A percentile compares a stretch with the other conserved stretches of the same genome.
Evolutionary conservation across 2,888 invertebrate species (phyloP).

Genomic region (Ceratothoa steindachneri): DNA sequence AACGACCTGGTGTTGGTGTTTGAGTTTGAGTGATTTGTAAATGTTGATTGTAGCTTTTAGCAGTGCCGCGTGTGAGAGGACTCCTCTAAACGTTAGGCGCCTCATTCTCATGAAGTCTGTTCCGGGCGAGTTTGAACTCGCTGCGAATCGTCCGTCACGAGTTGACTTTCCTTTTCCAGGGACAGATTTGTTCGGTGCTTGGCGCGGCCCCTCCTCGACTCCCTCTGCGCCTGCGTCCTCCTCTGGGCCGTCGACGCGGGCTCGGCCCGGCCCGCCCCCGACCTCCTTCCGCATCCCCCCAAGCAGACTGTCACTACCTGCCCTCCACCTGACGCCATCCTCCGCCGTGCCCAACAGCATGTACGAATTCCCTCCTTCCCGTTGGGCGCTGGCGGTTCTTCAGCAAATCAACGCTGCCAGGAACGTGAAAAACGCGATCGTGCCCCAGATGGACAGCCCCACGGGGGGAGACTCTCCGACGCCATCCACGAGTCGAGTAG

Average conservation of each 20-base stretch:
- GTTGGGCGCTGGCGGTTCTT: neutral
- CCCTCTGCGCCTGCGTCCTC: neutral
- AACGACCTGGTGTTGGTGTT: too few species aligned
- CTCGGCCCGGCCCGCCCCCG: neutral
- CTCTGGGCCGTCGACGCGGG: neutral
- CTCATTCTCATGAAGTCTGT: too few species aligned
- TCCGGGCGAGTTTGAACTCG: too few species aligned
- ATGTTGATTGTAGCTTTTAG: too few species aligned
- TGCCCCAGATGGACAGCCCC: neutral
- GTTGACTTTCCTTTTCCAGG: neutral
- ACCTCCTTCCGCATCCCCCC: neutral
- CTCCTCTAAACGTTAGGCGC: neutral
- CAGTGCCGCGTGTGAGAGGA: too few species aligned
- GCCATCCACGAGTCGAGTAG: neutral
- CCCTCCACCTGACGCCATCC: neutral
- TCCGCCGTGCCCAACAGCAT: neutral
- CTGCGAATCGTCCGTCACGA: too few species aligned
- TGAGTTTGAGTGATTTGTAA: too few species aligned
- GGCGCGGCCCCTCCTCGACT: neutral
- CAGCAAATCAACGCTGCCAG: neutral
- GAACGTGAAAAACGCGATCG: neutral
- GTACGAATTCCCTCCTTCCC: neutral
- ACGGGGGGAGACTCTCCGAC: neutral
- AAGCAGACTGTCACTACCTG: neutral
- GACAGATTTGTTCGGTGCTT: neutral